Evolutionary conservation across 2,888 invertebrate genomes (phyloP), one percentile per base, ranked within the genome.

Genomic region (Micropterix aruncella): DNA sequence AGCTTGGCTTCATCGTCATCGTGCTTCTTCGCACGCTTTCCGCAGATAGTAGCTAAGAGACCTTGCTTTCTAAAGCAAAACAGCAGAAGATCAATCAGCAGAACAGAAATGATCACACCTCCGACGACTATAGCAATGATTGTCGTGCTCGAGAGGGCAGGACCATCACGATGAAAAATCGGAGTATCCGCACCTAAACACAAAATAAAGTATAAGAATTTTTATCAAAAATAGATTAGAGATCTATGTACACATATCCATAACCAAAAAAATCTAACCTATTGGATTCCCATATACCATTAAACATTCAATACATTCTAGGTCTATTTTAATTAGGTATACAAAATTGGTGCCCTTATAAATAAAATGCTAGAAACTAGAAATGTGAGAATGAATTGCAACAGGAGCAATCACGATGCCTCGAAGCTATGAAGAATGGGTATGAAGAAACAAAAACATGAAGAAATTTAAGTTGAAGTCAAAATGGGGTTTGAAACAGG

Each of bases 41-140:
- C 75, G 54, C 81, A 83, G 54, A 82, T 65, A 19, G 75, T 66
- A n/a, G 83, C 82, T 55, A 82, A 72, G 19, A 83, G 75, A 38
- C 83, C 83, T 57, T 80, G 73, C 44, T 75, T 63, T 56, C 75
- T 74, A 50, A 75, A 65, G 72, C 79, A 68, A 61, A 83, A 84
- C 59, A 93, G 90, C 37, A 87, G 75, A 5, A 92, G 70, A 60
- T 96, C 95, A 54, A 94, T 79, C 51, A 94, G 71, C 54, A 94
- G 66, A 48, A 93, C 70, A 50, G 92, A 75, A 51, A 88, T 66
- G 42, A 88, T 73, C 40, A 93, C 78, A 40, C 88, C 84, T 38
- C 82, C 84, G 47, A 93, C 72, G 19, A 92, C 87, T 54, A 93
- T 80, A 49, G 87, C 88, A 53, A 93, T 83, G 55, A 94, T 87